Evolutionary conservation across 2,797 vertebrate genomes (phyloP).

Genomic region (Bufotes viridis): DNA sequence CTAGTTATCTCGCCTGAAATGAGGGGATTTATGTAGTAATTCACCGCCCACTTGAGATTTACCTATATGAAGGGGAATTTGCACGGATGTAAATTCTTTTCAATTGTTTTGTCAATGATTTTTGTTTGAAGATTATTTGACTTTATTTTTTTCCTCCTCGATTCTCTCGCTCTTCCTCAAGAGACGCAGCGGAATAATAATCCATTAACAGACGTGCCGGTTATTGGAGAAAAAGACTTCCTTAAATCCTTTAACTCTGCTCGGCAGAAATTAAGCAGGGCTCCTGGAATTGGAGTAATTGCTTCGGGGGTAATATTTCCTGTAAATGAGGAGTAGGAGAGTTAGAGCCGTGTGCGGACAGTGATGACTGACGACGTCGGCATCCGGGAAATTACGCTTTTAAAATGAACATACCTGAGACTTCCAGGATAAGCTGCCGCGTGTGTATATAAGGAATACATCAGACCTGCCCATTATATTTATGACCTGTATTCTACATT

Average conservation of each 20-base stretch:
- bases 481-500: too few species aligned
- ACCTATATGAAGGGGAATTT: slow-evolving; percentile 37
- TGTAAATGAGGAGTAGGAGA: neutral
- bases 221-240: slow-evolving; percentile 36
- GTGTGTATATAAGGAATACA: too few species aligned
- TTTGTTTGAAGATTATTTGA: slow-evolving; percentile 52
- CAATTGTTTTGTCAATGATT: slow-evolving; percentile 49
- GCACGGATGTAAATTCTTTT: slow-evolving; percentile 41
- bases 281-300: slow-evolving; percentile 8
- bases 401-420: too few species aligned
- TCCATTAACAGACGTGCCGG: slow-evolving; percentile 38
- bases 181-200: slow-evolving; percentile 39
- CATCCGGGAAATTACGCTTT: too few species aligned
- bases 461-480: too few species aligned
- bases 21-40: slow-evolving; percentile 40
- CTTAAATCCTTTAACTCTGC: slow-evolving; percentile 39
- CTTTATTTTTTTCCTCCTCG: slow-evolving; percentile 15
- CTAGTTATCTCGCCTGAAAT: slow-evolving; percentile 30
- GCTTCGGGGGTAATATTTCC: neutral
- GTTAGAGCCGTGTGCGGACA: neutral
- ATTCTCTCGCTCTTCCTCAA: slow-evolving; percentile 4
- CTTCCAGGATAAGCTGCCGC: too few species aligned
- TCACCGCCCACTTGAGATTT: slow-evolving; percentile 30
- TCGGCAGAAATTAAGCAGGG: slow-evolving; percentile 15
- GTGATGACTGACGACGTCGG: too few species aligned